Percentiles rank a stretch among this genome's conserved stretches.
phyloP scores from a whole-genome alignment of 2,888 invertebrate genomes.

The Chrysolina oricalcia region DNA sequence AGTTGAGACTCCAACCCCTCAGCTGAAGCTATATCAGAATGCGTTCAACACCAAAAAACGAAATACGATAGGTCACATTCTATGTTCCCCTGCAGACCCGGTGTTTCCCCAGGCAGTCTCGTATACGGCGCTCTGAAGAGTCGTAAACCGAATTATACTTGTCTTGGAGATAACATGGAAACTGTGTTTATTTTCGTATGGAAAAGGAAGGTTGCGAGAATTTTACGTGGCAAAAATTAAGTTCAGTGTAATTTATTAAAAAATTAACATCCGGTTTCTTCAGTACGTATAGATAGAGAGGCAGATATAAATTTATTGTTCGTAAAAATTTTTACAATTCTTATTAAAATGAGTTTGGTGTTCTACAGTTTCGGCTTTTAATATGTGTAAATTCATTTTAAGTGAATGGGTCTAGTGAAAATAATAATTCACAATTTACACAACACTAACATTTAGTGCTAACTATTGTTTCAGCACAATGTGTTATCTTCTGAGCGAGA shows the following conservation, averaged over 20 bases:
- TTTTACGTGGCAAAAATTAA: slow-evolving; percentile 10
- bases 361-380: too few species aligned
- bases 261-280: neutral
- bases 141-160: slow-evolving; percentile 70
- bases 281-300: too few species aligned
- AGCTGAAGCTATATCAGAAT: slow-evolving; percentile 46
- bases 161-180: slow-evolving; percentile 67
- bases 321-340: too few species aligned
- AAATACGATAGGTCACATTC: slow-evolving; percentile 20
- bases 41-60: slow-evolving; percentile 28
- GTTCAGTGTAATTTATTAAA: neutral
- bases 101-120: slow-evolving; percentile 40
- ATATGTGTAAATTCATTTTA: too few species aligned
- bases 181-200: slow-evolving; percentile 64
- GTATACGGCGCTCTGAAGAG: slow-evolving; percentile 56
- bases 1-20: neutral
- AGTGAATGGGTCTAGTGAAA: too few species aligned
- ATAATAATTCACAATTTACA: too few species aligned
- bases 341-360: too few species aligned
- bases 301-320: too few species aligned
- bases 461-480: too few species aligned
- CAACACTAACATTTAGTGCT: too few species aligned
- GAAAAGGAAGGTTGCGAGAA: neutral
- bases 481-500: too few species aligned
- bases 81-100: neutral